Conservation (phyloP, 2,113 vertebrate genomes). For the Trachemys scripta region DNA sequence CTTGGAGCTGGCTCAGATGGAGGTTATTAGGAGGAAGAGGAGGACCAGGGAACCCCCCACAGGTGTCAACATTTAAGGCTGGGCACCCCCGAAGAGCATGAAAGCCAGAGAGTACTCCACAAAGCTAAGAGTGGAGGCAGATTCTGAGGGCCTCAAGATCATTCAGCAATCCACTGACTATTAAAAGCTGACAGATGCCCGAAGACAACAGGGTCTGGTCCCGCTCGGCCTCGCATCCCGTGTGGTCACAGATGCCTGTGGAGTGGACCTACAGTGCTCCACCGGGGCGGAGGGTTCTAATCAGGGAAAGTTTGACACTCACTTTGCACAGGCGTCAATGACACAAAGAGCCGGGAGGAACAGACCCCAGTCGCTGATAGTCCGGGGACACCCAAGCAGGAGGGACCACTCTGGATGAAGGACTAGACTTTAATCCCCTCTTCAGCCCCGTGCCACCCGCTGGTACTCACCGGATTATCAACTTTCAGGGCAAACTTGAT, state of each 20-base stretch:
- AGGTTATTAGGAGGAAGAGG: background rate
- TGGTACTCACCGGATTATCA: slow-evolving; percentile 91
- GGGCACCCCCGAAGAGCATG: background rate
- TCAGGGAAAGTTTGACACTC: background rate
- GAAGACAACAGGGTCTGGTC: background rate
- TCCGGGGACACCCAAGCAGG: background rate
- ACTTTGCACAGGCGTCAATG: background rate
- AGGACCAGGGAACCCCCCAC: background rate
- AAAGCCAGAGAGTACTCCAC: background rate
- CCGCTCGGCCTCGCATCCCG: background rate
- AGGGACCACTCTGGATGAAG: background rate
- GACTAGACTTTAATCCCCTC: background rate
- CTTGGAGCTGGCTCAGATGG: background rate
- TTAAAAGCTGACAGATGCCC: background rate
- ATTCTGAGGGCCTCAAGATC: background rate
- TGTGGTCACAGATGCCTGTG: background rate
- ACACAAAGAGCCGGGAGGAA: background rate
- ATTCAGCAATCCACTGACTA: background rate
- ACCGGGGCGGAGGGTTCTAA: background rate
- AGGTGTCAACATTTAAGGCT: background rate
- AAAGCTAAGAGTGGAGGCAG: background rate
- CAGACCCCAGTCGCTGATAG: background rate
- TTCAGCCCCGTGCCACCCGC: fast-evolving
- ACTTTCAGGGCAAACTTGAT: slow-evolving; percentile 98
- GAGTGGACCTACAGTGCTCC: background rate